Conservation (phyloP, 2,888 invertebrate species). For the Platycheirus rosarum region DNA sequence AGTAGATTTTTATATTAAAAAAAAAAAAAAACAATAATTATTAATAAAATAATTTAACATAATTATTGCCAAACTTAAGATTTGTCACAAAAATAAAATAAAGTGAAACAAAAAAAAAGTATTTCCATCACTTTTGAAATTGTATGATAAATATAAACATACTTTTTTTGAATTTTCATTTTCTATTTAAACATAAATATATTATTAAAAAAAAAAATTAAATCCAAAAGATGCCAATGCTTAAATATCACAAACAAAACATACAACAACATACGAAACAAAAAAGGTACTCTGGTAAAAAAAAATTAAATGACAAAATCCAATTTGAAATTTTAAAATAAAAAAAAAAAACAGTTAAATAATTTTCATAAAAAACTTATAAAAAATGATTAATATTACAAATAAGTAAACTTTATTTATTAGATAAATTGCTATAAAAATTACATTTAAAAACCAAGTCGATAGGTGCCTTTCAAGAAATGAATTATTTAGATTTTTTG, state of each 20-base stretch:
- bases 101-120: background rate
- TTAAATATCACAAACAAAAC: constrained; percentile 55
- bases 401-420: constrained; percentile 38
- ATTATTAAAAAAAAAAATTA: constrained; percentile 28
- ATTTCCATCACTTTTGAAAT: constrained; percentile 39
- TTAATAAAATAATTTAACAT: constrained; percentile 28
- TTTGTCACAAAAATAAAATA: constrained; percentile 33
- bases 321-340: constrained; percentile 25
- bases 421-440: constrained; percentile 45
- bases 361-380: constrained; percentile 30
- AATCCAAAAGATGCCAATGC: constrained; percentile 71
- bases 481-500: constrained; percentile 31
- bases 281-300: constrained; percentile 25
- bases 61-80: constrained; percentile 69
- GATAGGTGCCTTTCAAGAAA: constrained; percentile 72
- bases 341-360: constrained; percentile 31
- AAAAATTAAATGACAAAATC: constrained; percentile 2
- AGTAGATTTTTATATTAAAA: constrained; percentile 65
- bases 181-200: constrained; percentile 34
- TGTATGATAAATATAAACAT: constrained; percentile 43
- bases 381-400: constrained; percentile 16
- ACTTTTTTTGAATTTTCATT: constrained; percentile 27
- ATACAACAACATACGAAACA: background rate
- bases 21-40: constrained; percentile 19
- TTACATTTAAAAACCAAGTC: constrained; percentile 50